A percentile compares a stretch with the other conserved stretches of the same genome.
phyloP scores from a whole-genome alignment of 2,797 vertebrate species.

The Hydrolagus colliei region DNA sequence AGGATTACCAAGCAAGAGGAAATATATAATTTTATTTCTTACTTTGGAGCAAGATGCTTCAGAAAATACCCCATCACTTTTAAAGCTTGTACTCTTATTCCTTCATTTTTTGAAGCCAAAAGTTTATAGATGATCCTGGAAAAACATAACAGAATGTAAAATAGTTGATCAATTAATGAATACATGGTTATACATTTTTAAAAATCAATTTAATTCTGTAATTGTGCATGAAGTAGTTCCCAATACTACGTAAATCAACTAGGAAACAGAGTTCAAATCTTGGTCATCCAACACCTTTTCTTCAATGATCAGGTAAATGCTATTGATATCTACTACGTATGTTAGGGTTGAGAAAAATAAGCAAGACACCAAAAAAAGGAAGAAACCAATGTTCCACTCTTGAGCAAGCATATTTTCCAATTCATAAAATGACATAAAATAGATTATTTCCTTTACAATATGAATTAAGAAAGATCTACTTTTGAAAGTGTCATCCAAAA shows the following conservation, averaged over 20 bases:
- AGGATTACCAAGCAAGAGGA: neutral
- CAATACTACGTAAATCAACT: neutral
- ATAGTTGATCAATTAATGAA: neutral
- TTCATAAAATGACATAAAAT: neutral
- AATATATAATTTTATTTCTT: conserved; percentile 39
- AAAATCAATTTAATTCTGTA: conserved; percentile 10
- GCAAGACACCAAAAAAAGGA: neutral
- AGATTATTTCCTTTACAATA: neutral
- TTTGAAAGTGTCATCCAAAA: neutral
- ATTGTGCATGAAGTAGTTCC: neutral
- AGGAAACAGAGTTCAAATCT: conserved; percentile 2
- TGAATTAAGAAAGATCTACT: neutral
- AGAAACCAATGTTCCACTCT: neutral
- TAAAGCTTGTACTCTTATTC: conserved; percentile 86
- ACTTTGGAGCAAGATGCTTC: conserved; percentile 68
- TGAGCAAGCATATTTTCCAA: neutral
- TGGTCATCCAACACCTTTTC: neutral
- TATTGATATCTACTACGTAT: neutral
- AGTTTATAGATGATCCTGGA: conserved; percentile 89
- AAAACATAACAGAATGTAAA: neutral
- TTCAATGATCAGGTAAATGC: neutral
- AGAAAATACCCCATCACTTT: conserved; percentile 96
- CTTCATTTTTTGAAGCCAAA: conserved; percentile 86
- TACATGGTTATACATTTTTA: neutral
- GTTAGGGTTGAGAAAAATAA: neutral